A percentile compares a stretch with the other conserved stretches of the same genome.
Conservation (phyloP, 2,113 vertebrate genomes). For the Panurus biarmicus region DNA sequence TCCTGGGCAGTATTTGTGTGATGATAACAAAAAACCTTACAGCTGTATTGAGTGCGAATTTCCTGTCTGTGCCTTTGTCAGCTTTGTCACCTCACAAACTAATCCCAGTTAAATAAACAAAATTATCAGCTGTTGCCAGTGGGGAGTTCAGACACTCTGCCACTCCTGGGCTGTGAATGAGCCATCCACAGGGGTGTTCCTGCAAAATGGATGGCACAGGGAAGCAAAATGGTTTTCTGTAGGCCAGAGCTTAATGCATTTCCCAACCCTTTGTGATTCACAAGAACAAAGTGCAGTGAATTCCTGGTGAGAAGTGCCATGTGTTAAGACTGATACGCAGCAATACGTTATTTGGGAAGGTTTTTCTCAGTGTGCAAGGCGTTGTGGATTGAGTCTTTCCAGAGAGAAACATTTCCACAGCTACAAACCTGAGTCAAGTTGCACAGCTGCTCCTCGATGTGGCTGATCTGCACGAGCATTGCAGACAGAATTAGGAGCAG, state of each 20-base stretch:
- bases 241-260: neutral
- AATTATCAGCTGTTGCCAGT: neutral
- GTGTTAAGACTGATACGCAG: neutral
- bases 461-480: neutral
- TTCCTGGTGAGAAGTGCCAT: neutral
- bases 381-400: neutral
- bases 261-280: neutral
- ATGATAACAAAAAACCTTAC: neutral
- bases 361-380: neutral
- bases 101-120: neutral
- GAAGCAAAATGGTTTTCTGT: neutral
- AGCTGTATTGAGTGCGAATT: neutral
- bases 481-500: neutral
- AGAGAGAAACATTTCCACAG: neutral
- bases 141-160: neutral
- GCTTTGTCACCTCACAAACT: neutral
- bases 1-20: neutral
- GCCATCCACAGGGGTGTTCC: neutral
- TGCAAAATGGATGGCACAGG: neutral
- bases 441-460: fast-evolving
- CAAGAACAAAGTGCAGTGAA: neutral
- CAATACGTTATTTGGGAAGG: neutral
- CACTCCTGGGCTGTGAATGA: neutral
- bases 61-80: neutral
- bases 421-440: neutral